A percentile compares a stretch with the other conserved stretches of the same genome.
Evolutionary conservation across 2,797 vertebrate species (phyloP).

Genomic region (Taeniopygia guttata): DNA sequence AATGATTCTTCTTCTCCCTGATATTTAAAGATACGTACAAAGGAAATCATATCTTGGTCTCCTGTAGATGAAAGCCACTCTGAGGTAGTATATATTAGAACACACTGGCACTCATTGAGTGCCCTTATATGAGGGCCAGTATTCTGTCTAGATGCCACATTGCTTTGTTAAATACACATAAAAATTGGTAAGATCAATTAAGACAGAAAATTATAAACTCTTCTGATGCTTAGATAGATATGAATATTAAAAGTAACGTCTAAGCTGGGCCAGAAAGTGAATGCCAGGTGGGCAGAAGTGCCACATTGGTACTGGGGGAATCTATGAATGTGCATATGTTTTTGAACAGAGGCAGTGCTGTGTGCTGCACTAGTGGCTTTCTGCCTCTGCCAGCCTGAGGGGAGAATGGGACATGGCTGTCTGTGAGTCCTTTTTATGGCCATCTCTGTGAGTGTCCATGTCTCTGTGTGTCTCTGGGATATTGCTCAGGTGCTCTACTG

Average conservation of each 20-base stretch:
- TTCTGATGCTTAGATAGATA: not conserved
- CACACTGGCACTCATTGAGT: not conserved
- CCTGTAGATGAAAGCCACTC: not conserved
- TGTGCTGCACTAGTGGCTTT: not conserved
- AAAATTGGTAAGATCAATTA: not conserved
- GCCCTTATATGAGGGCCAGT: not conserved
- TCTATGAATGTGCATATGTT: fast-evolving
- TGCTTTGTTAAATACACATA: not conserved
- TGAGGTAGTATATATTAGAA: not conserved
- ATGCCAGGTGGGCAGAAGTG: not conserved
- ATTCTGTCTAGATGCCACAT: not conserved
- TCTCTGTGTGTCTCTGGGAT: not conserved
- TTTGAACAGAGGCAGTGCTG: not conserved
- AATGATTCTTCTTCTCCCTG: not conserved
- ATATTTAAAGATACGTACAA: not conserved
- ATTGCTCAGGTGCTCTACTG: not conserved
- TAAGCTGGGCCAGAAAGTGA: not conserved
- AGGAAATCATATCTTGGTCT: not conserved
- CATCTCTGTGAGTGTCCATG: fast-evolving
- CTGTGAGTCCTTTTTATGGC: fast-evolving
- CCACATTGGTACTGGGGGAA: fast-evolving
- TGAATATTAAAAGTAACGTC: not conserved
- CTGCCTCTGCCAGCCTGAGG: not conserved
- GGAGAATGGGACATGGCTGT: not conserved
- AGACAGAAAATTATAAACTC: not conserved